phyloP scores from a whole-genome alignment of 2,797 vertebrate species.

The Sternarchorhynchus goeldii region DNA sequence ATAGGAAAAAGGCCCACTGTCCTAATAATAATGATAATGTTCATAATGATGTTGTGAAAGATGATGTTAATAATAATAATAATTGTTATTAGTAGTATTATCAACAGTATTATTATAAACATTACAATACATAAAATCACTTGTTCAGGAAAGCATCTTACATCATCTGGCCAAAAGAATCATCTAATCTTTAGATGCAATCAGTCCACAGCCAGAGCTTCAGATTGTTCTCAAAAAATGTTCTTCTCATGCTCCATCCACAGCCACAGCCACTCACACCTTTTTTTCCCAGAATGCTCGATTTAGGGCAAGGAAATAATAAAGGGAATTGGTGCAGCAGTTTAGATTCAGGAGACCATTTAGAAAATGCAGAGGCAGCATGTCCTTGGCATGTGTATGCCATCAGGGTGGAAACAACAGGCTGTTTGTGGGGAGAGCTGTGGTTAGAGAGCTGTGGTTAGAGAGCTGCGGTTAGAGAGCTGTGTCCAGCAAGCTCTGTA shows the following conservation, averaged over 20 bases:
- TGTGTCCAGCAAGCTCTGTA: conserved; percentile 22
- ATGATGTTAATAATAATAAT: no score
- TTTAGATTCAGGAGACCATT: conserved; percentile 16
- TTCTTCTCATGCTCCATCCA: no score
- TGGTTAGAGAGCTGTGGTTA: neutral
- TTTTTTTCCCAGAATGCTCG: no score
- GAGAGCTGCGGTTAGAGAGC: conserved; percentile 1
- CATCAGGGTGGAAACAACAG: neutral
- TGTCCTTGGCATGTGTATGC: neutral
- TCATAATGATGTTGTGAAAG: no score
- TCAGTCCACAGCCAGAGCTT: neutral
- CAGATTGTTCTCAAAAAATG: no score
- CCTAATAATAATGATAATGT: no score
- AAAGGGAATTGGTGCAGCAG: neutral
- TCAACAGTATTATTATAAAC: no score
- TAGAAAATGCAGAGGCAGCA: conserved; percentile 29
- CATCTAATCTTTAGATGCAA: neutral
- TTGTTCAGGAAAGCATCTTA: neutral
- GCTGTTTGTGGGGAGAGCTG: conserved; percentile 2
- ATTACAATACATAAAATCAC: no score
- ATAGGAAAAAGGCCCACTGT: no score
- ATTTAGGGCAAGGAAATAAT: no score
- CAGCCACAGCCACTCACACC: no score
- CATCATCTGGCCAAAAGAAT: neutral
- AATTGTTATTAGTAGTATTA: no score